Conservation (phyloP, 2,797 vertebrate genomes). For the Poecilia velifera region DNA sequence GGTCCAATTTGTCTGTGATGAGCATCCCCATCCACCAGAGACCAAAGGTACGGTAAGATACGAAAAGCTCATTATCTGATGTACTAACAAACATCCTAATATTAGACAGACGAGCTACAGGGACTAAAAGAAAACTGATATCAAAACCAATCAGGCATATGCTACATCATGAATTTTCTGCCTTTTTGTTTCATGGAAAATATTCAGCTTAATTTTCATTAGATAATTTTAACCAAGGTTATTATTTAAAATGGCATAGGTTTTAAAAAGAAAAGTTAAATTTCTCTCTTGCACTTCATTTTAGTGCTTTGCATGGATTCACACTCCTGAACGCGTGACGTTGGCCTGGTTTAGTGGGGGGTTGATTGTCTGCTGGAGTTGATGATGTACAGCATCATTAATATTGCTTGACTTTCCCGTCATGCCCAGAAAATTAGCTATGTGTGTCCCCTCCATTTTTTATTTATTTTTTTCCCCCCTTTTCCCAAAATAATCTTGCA, state of each 20-base stretch:
- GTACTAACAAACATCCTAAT: constrained; percentile 63
- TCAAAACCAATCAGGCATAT: too few species aligned
- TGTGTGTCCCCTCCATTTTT: constrained; percentile 26
- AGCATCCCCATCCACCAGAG: constrained; percentile 79
- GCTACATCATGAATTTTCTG: constrained; percentile 1
- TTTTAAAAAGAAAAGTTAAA: neutral
- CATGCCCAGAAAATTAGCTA: constrained; percentile 60
- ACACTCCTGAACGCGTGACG: constrained; percentile 24
- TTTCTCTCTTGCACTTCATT: neutral
- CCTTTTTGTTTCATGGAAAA: constrained; percentile 13
- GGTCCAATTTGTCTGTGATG: constrained; percentile 85
- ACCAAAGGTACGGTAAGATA: constrained; percentile 79
- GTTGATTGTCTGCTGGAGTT: constrained; percentile 60
- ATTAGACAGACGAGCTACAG: constrained; percentile 31
- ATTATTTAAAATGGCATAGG: constrained; percentile 6
- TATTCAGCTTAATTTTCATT: constrained; percentile 24
- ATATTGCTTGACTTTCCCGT: constrained; percentile 66
- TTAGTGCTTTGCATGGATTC: constrained; percentile 25
- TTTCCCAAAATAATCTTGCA: constrained; percentile 28
- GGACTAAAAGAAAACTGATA: neutral
- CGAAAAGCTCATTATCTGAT: constrained; percentile 70
- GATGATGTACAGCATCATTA: constrained; percentile 68
- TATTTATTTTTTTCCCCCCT: neutral
- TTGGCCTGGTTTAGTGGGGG: constrained; percentile 55
- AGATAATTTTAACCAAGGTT: constrained; percentile 14